phyloP scores from a whole-genome alignment of 2,797 vertebrate genomes.

The Aeoliscus strigatus region DNA sequence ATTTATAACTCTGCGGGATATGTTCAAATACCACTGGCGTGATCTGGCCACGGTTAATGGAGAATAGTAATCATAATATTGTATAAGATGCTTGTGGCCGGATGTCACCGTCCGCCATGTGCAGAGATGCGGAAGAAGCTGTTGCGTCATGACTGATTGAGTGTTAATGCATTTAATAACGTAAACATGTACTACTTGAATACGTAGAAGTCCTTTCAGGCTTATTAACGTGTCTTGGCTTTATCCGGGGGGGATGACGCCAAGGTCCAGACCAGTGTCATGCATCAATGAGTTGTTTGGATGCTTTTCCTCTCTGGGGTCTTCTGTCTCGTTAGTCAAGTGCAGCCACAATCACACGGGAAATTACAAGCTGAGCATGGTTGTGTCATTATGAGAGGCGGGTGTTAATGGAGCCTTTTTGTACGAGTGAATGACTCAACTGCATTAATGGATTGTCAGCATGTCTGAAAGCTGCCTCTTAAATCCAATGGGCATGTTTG shows the following conservation, averaged over 20 bases:
- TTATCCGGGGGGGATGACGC: conserved; percentile 17
- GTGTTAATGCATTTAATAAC: conserved; percentile 34
- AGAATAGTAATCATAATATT: conserved; percentile 38
- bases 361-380: conserved; percentile 42
- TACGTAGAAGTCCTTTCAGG: conserved; percentile 36
- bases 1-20: conserved; percentile 34
- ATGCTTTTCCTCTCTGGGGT: conserved; percentile 25
- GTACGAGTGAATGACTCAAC: conserved; percentile 42
- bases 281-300: conserved; percentile 14
- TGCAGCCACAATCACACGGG: conserved; percentile 30
- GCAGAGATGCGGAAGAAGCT: conserved; percentile 34
- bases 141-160: conserved; percentile 45
- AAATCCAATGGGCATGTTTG: conserved; percentile 62
- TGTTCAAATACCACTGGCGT: conserved; percentile 8
- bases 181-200: conserved; percentile 8
- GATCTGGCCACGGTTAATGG: conserved; percentile 30
- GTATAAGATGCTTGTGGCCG: conserved; percentile 42
- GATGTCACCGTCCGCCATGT: conserved; percentile 17
- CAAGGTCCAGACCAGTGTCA: conserved; percentile 8
- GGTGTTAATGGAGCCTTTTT: conserved; percentile 62
- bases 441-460: conserved; percentile 60
- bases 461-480: conserved; percentile 61
- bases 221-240: conserved; percentile 11
- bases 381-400: conserved; percentile 42
- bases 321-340: no score